Evolutionary conservation across 2,888 invertebrate genomes (phyloP).

Genomic region (Axea sp.): DNA sequence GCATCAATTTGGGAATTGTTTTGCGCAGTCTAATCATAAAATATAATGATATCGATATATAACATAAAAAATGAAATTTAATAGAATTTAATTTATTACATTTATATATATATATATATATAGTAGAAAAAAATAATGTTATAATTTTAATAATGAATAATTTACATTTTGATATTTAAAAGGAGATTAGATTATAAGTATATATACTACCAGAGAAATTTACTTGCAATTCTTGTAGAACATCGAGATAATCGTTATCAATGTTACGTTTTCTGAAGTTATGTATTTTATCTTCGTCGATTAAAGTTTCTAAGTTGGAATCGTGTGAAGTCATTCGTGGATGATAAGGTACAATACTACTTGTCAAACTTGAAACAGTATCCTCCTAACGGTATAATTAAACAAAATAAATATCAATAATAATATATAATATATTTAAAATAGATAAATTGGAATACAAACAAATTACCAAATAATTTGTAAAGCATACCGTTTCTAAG

Average conservation of each 20-base stretch:
- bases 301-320: conserved; percentile 7
- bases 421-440: neutral
- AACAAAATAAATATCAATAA: neutral
- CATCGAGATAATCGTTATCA: conserved; percentile 45
- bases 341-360: conserved; percentile 19
- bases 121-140: too few relatives aligned
- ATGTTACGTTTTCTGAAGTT: conserved; percentile 24
- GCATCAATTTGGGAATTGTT: conserved; percentile 14
- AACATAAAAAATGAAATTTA: neutral
- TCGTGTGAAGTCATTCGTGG: conserved; percentile 17
- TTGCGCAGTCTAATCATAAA: conserved; percentile 38
- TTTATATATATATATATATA: too few relatives aligned
- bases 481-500: too few relatives aligned
- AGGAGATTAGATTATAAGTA: conserved; percentile 14
- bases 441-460: neutral
- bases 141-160: too few relatives aligned
- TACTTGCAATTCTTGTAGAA: conserved; percentile 67
- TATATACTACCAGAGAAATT: conserved; percentile 64
- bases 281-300: conserved; percentile 19
- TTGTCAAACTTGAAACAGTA: conserved; percentile 8
- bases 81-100: neutral
- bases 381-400: conserved; percentile 21
- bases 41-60: conserved; percentile 9
- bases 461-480: too few relatives aligned
- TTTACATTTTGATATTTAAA: too few relatives aligned